Evolutionary conservation across 1,140 invertebrate species (phyloP).

Genomic region (Solenopsis invicta): DNA sequence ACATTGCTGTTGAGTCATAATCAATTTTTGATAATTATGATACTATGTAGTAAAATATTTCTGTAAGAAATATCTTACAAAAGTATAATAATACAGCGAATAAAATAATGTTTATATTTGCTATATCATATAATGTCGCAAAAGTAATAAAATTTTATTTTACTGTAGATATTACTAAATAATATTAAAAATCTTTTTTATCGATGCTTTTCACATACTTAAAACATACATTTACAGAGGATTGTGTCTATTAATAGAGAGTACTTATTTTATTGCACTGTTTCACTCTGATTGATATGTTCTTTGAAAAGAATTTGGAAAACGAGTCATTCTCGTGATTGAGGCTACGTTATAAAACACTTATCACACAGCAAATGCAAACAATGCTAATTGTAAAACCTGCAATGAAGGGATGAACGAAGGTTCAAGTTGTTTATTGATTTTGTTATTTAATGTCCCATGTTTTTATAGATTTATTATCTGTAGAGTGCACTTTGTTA

Average conservation of each 20-base stretch:
- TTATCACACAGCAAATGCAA: conserved; percentile 83
- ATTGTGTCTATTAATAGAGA: not conserved
- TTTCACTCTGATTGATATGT: conserved; percentile 90
- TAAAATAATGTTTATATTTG: conserved; percentile 22
- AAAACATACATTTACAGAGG: not conserved
- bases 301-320: not conserved
- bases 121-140: not conserved
- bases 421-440: conserved; percentile 92
- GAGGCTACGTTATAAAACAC: conserved; percentile 69
- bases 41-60: not conserved
- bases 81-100: not conserved
- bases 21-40: not conserved
- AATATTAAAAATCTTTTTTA: not conserved
- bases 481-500: too few species aligned
- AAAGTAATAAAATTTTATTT: conserved; percentile 22
- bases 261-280: not conserved
- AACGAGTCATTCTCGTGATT: not conserved
- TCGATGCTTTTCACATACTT: not conserved
- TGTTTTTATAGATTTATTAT: conserved; percentile 94
- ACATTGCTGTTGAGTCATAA: not conserved
- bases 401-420: conserved; percentile 89
- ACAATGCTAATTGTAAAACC: conserved; percentile 96
- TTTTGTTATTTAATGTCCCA: conserved; percentile 96
- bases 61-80: not conserved
- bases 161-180: not conserved